A percentile compares a stretch with the other conserved stretches of the same genome.
Conservation (phyloP, 2,113 vertebrate genomes). For the Cynoglossus semilaevis region DNA sequence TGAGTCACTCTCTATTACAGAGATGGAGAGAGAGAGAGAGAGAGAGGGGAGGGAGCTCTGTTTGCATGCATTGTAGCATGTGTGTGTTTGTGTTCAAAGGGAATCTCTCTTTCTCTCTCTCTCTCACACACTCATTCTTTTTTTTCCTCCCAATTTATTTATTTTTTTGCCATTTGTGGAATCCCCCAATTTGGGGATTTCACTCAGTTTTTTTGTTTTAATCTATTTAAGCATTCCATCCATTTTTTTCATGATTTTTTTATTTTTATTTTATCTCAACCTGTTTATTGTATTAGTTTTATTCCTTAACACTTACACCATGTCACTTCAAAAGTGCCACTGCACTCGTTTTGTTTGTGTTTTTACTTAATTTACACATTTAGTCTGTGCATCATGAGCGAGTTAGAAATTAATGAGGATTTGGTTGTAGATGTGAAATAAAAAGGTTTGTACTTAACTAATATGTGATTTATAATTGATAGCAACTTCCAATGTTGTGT, state of each 20-base stretch:
- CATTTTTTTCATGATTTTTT: slow-evolving; percentile 2
- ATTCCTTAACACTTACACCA: too few relatives aligned
- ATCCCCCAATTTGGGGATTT: slow-evolving; percentile 13
- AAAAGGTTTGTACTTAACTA: slow-evolving; percentile 28
- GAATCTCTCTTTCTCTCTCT: slow-evolving; percentile 44
- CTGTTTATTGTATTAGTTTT: too few relatives aligned
- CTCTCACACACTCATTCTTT: background rate
- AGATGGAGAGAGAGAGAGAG: slow-evolving; percentile 45
- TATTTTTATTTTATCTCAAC: too few relatives aligned
- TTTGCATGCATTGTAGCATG: slow-evolving; percentile 61
- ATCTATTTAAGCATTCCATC: slow-evolving; percentile 30
- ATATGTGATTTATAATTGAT: too few relatives aligned
- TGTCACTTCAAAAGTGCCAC: too few relatives aligned
- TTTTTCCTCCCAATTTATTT: slow-evolving; percentile 47
- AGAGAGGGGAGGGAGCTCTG: slow-evolving; percentile 35
- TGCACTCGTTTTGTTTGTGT: background rate
- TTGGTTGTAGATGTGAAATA: slow-evolving; percentile 3
- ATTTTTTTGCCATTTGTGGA: slow-evolving; percentile 4
- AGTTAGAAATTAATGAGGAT: background rate
- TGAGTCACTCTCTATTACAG: slow-evolving; percentile 72
- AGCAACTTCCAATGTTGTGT: too few relatives aligned
- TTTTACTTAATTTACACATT: slow-evolving; percentile 25
- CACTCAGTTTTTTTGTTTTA: slow-evolving; percentile 9
- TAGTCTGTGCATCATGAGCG: slow-evolving; percentile 21
- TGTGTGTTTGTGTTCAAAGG: slow-evolving; percentile 47